Percentiles rank a stretch among this genome's conserved stretches.
Evolutionary conservation across 2,888 invertebrate species (phyloP).

Genomic region (Xestobium rufovillosum): DNA sequence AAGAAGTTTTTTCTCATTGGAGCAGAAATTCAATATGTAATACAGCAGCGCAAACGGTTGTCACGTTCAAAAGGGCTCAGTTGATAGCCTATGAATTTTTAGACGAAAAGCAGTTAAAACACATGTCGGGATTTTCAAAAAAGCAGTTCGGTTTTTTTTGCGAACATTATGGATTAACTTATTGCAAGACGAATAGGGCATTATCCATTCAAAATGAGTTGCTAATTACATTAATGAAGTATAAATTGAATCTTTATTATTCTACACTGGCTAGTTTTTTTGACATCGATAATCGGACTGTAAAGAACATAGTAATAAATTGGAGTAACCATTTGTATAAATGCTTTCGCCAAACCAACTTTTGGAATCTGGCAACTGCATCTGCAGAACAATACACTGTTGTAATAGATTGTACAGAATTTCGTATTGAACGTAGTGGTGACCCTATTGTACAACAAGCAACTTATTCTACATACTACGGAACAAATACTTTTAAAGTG

Average conservation of each 20-base stretch:
- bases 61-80: background rate
- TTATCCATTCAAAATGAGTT: background rate
- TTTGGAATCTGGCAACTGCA: slow-evolving; percentile 1
- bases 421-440: slow-evolving; percentile 9
- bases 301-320: too few species aligned
- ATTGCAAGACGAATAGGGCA: background rate
- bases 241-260: slow-evolving; percentile 2
- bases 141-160: background rate
- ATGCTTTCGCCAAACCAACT: background rate
- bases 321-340: too few species aligned
- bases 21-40: background rate
- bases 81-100: background rate
- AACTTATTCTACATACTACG: slow-evolving; percentile 13
- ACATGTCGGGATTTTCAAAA: background rate
- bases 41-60: background rate
- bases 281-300: too few species aligned
- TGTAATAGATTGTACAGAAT: slow-evolving; percentile 10
- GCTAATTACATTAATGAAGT: background rate
- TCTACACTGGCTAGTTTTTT: background rate
- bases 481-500: slow-evolving; percentile 16
- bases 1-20: background rate
- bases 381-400: slow-evolving; percentile 5
- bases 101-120: slow-evolving; percentile 1
- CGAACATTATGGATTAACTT: background rate
- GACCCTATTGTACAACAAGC: slow-evolving; percentile 13